Base-by-base conservation (phyloP, 2,888 invertebrate genomes). In the Melanostoma mellinum region DNA sequence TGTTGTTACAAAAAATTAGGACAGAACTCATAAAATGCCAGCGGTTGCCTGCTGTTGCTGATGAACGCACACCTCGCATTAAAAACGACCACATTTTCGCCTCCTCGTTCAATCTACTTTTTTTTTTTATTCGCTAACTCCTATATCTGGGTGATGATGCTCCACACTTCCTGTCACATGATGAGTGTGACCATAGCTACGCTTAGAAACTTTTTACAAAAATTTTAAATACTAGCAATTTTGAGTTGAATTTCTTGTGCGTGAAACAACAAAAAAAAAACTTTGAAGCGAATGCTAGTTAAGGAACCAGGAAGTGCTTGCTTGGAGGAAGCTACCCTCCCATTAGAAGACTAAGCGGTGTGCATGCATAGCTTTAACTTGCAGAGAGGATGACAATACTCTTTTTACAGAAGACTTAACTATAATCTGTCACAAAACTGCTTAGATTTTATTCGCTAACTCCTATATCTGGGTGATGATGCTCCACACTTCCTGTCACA, bases 1-100 rank as follows among this genome's bases (percentile, higher is more conserved):
- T 79, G 84, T 84, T 84, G 84, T 84, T 71, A 79, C 74, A 84
- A 79, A 84, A 78, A 84, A 84, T 84, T 84, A 84, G 84, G 79
- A 79, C 79, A 71, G 67, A 75, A 75, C 79, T 84, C 84, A 67
- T 84, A 75, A 79, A 84, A 84, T 79, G 84, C 74, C 79, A 79
- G 74, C 74, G 74, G 84, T 79, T 84, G 84, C 69, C 65, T 84
- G 84, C 67, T 67, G 58, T 40, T 75, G 61, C 48, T 78, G 69
- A 50, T 74, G 79, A 84, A 78, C 78, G 50, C 63, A 68, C 56
- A 73, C 58, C 73, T 50, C 58, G 65, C 78, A 78, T 74, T 82
- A 82, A 82, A 77, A 71, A 67, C 60, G 73, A 73, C 77, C 68
- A 58, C 68, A 56, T 61, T 77, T 40, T 67, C 42, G 30, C 44